These are phyloP conservation scores for Himalopsyche phryganea DNA, from an alignment of 1,140 invertebrate genomes.

Conservation along the genomic window DNA sequence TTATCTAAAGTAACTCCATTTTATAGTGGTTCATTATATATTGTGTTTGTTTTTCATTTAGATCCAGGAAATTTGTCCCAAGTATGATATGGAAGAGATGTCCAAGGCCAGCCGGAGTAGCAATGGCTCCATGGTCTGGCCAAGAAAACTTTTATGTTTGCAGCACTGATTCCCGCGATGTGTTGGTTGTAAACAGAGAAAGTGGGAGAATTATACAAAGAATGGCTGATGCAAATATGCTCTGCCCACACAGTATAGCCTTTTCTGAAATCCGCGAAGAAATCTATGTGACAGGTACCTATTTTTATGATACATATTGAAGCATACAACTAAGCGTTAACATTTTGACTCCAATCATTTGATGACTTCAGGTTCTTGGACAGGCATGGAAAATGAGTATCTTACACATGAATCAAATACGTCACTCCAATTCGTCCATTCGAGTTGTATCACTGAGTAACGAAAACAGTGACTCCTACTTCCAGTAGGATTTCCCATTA, in stretches of 20 bases:
- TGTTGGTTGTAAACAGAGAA: constrained; percentile 55
- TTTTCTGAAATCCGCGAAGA: constrained; percentile 59
- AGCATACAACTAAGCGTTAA: too few species aligned
- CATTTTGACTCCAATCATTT: too few species aligned
- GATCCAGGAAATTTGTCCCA: constrained; percentile 49
- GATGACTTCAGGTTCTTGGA: too few species aligned
- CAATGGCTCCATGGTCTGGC: constrained; percentile 56
- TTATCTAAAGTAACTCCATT: too few species aligned
- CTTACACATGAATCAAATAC: too few species aligned
- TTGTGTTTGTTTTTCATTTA: constrained; percentile 27
- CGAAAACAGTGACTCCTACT: too few species aligned
- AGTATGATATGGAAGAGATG: constrained; percentile 54
- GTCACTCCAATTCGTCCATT: too few species aligned
- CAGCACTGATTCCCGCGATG: constrained; percentile 54
- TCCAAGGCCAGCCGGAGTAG: constrained; percentile 57
- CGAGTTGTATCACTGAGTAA: too few species aligned
- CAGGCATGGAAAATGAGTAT: too few species aligned
- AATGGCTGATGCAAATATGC: constrained; percentile 54
- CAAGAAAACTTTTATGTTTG: constrained; percentile 54
- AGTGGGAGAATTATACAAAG: constrained; percentile 52
- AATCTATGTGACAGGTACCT: constrained; percentile 61
- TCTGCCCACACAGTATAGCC: constrained; percentile 65
- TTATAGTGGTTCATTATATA: too few species aligned
- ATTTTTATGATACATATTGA: too few species aligned
- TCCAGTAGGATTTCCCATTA: too few species aligned